phyloP scores from a whole-genome alignment of 2,797 vertebrate species.

The Poeciliopsis presidionis region DNA sequence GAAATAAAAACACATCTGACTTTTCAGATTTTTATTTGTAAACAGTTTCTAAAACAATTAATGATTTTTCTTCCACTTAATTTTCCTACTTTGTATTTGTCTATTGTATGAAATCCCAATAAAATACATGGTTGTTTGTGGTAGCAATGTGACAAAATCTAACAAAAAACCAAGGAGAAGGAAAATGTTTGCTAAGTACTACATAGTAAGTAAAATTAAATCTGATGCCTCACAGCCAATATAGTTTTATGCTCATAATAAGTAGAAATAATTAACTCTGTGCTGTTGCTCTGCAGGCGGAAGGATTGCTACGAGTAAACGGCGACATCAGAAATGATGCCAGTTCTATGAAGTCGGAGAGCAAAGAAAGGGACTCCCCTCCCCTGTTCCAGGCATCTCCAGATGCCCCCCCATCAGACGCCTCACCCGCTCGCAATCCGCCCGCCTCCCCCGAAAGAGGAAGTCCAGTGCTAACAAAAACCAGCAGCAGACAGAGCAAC shows the following conservation, averaged over 20 bases:
- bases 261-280: neutral
- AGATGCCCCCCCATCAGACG: slow-evolving; percentile 24
- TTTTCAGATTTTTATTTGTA: neutral
- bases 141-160: neutral
- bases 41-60: neutral
- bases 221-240: neutral
- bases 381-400: slow-evolving; percentile 67
- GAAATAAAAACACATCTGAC: neutral
- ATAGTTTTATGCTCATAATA: neutral
- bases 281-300: slow-evolving; percentile 71
- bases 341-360: slow-evolving; percentile 54
- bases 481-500: slow-evolving; percentile 3
- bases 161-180: neutral
- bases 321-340: slow-evolving; percentile 72
- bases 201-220: neutral
- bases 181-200: neutral
- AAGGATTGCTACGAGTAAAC: slow-evolving; percentile 86
- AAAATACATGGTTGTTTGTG: neutral
- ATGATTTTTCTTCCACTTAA: neutral
- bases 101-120: neutral
- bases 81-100: neutral
- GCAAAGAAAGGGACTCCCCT: slow-evolving; percentile 58
- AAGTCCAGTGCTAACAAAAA: slow-evolving; percentile 13
- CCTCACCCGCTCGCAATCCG: slow-evolving; percentile 16
- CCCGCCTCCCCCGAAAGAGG: slow-evolving; percentile 1